Percentiles rank a stretch among this genome's conserved stretches.
These are phyloP conservation scores for Microdon myrmicae DNA, from an alignment of 2,888 invertebrate genomes.

Conservation along the genomic window DNA sequence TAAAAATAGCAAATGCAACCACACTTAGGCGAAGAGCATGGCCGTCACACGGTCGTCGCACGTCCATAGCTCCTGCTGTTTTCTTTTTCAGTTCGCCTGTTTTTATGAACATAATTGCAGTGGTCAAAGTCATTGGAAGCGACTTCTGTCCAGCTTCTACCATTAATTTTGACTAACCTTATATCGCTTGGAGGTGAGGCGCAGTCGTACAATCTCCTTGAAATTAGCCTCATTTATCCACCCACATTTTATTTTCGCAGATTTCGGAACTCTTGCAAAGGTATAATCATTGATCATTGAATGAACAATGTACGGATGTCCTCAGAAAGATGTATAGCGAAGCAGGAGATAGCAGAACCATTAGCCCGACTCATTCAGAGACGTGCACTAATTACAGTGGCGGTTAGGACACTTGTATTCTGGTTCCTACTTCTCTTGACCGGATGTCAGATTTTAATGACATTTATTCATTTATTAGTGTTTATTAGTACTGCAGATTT, in stretches of 20 bases:
- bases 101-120: slow-evolving; percentile 35
- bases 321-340: too few species aligned
- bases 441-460: too few species aligned
- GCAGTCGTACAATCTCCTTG: slow-evolving; percentile 32
- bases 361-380: too few species aligned
- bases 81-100: neutral
- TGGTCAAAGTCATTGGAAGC: slow-evolving; percentile 14
- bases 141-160: slow-evolving; percentile 39
- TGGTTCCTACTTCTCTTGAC: too few species aligned
- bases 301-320: slow-evolving; percentile 37
- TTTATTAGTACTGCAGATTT: too few species aligned
- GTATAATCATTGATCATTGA: slow-evolving; percentile 46
- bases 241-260: slow-evolving; percentile 32
- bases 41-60: slow-evolving; percentile 35
- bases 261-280: slow-evolving; percentile 16
- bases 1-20: slow-evolving; percentile 18
- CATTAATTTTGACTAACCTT: slow-evolving; percentile 49
- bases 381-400: too few species aligned
- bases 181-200: slow-evolving; percentile 45
- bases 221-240: slow-evolving; percentile 49
- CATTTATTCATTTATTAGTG: too few species aligned
- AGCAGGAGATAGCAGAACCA: too few species aligned
- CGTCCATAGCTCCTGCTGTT: slow-evolving; percentile 28
- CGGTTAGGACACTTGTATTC: too few species aligned
- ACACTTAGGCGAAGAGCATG: slow-evolving; percentile 30